Evolutionary conservation across 1,140 invertebrate species (phyloP).

Genomic region (Drosophila pectinifera): DNA sequence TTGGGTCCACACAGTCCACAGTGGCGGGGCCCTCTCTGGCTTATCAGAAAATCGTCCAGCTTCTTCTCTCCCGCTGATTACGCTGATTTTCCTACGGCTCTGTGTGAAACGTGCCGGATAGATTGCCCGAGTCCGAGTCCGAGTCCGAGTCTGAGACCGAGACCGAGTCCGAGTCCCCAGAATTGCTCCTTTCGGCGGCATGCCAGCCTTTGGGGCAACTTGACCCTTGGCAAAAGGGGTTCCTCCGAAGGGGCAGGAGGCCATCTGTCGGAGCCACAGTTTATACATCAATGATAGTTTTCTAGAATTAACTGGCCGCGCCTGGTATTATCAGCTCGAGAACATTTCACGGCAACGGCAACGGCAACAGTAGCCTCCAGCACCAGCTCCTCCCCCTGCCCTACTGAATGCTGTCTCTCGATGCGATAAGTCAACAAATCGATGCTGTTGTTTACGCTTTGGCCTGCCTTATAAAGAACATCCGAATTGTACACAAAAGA

Average conservation of each 20-base stretch:
- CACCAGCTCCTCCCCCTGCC: conserved; percentile 2
- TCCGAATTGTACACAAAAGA: conserved; percentile 53
- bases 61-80: conserved; percentile 43
- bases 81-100: conserved; percentile 20
- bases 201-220: neutral
- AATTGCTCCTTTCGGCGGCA: neutral
- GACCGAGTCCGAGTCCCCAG: neutral
- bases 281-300: conserved; percentile 39
- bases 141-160: neutral
- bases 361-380: conserved; percentile 12
- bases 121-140: neutral
- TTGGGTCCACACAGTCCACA: conserved; percentile 58
- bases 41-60: conserved; percentile 66
- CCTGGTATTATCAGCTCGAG: conserved; percentile 66
- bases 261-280: conserved; percentile 5
- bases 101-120: conserved; percentile 35
- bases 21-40: conserved; percentile 32
- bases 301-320: conserved; percentile 52
- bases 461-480: conserved; percentile 35
- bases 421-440: conserved; percentile 64
- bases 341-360: conserved; percentile 29
- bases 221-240: conserved; percentile 10
- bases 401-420: conserved; percentile 36
- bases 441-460: conserved; percentile 48
- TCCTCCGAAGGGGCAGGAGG: neutral